These are phyloP conservation scores for Potorous gilbertii DNA, from an alignment of 2,797 vertebrate genomes.

Conservation along the genomic window DNA sequence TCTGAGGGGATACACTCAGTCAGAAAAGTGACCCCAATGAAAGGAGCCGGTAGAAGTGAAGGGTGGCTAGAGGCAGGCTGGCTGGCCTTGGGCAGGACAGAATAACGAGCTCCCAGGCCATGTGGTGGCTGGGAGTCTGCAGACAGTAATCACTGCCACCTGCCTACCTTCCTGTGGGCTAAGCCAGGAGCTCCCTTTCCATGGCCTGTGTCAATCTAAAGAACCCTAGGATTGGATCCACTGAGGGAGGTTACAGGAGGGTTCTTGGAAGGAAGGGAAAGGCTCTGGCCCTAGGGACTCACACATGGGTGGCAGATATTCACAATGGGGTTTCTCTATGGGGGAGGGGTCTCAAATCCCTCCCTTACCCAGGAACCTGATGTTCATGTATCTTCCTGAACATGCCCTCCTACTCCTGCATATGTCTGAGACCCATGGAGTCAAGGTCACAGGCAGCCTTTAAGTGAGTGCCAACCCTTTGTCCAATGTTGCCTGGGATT, in stretches of 20 bases:
- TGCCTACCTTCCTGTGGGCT: too few relatives aligned
- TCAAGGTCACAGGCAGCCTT: too few relatives aligned
- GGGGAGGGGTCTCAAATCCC: neutral
- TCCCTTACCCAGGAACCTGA: too few relatives aligned
- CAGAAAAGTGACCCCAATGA: too few relatives aligned
- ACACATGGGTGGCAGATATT: neutral
- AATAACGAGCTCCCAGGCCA: neutral
- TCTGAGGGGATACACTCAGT: too few relatives aligned
- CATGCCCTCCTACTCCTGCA: neutral
- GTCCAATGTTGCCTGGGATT: neutral
- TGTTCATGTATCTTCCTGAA: neutral
- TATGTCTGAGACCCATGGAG: constrained; percentile 1
- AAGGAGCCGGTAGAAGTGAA: neutral
- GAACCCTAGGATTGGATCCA: neutral
- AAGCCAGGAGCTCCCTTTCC: neutral
- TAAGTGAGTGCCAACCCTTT: neutral
- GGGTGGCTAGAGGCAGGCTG: neutral
- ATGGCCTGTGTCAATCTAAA: too few relatives aligned
- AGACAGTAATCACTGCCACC: too few relatives aligned
- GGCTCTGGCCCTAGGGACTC: too few relatives aligned
- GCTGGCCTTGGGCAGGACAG: neutral
- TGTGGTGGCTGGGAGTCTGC: too few relatives aligned
- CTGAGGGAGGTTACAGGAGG: too few relatives aligned
- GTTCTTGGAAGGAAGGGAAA: neutral
- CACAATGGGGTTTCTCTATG: neutral